Evolutionary conservation across 2,888 invertebrate genomes (phyloP).

Genomic region (Tetramorium bicarinatum): DNA sequence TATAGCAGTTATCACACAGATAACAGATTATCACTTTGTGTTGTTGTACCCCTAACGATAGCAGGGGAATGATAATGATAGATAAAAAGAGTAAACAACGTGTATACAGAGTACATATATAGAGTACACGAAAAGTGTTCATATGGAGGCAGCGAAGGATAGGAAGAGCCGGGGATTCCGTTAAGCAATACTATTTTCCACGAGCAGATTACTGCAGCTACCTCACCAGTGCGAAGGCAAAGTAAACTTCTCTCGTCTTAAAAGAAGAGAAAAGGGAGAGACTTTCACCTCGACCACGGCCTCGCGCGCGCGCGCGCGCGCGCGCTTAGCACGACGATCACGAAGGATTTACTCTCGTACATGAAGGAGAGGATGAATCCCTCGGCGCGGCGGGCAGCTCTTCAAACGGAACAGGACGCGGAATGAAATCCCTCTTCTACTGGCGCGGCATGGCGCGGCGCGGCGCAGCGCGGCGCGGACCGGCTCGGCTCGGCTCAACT

Average conservation of each 20-base stretch:
- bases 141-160: background rate
- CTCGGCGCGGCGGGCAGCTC: slow-evolving; percentile 54
- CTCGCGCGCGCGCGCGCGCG: slow-evolving; percentile 53
- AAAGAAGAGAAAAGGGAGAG: slow-evolving; percentile 63
- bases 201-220: slow-evolving; percentile 34
- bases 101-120: background rate
- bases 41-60: background rate
- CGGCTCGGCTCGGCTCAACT: slow-evolving; percentile 20
- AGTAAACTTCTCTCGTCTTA: slow-evolving; percentile 17
- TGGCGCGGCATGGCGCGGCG: slow-evolving; percentile 3
- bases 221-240: slow-evolving; percentile 5
- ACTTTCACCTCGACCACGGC: slow-evolving; percentile 71
- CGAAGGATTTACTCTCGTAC: slow-evolving; percentile 69
- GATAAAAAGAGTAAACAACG: slow-evolving; percentile 3
- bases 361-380: slow-evolving; percentile 65
- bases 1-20: background rate
- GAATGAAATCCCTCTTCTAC: slow-evolving; percentile 77
- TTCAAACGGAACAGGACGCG: slow-evolving; percentile 76
- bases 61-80: background rate
- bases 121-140: background rate
- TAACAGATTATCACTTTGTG: background rate
- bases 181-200: slow-evolving; percentile 63
- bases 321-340: slow-evolving; percentile 71
- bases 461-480: background rate
- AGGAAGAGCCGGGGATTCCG: slow-evolving; percentile 56